Evolutionary conservation across 1,140 invertebrate genomes (phyloP).

Genomic region (Gryon sp.): DNA sequence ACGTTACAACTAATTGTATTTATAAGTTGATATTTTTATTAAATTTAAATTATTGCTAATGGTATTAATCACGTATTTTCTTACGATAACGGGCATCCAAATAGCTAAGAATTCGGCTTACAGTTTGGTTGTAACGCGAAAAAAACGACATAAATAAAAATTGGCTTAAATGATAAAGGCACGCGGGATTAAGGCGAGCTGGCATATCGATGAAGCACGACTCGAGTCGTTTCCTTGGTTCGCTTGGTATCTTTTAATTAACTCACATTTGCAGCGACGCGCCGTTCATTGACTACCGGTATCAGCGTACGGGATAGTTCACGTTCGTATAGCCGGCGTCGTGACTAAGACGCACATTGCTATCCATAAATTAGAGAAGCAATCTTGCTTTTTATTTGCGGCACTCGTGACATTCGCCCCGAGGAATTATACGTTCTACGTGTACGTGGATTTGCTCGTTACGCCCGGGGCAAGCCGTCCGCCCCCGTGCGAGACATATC

Average conservation of each 20-base stretch:
- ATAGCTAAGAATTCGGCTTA: no score
- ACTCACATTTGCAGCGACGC: conserved; percentile 17
- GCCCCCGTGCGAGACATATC: conserved; percentile 41
- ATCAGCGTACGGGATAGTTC: no score
- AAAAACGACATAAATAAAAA: not conserved
- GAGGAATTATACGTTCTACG: conserved; percentile 57
- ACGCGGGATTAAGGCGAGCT: conserved; percentile 4
- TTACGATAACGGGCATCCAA: no score
- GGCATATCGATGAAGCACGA: conserved; percentile 14
- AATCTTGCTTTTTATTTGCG: conserved; percentile 57
- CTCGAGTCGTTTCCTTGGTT: conserved; percentile 10
- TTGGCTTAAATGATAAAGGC: conserved; percentile 4
- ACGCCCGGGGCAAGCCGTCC: conserved; percentile 39
- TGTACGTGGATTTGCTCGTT: conserved; percentile 47
- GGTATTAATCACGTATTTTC: no score
- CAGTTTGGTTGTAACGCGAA: no score
- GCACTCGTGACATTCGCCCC: conserved; percentile 54
- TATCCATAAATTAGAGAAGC: conserved; percentile 60
- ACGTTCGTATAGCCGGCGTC: no score
- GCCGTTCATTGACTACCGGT: conserved; percentile 39
- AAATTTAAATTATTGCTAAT: no score
- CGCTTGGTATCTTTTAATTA: conserved; percentile 56
- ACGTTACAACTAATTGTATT: no score
- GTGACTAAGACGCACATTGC: conserved; percentile 35
- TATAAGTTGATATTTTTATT: no score